Evolutionary conservation across 2,888 invertebrate species (phyloP), one percentile per base, ranked within the genome.

Genomic region (Parascotia fuliginaria): DNA sequence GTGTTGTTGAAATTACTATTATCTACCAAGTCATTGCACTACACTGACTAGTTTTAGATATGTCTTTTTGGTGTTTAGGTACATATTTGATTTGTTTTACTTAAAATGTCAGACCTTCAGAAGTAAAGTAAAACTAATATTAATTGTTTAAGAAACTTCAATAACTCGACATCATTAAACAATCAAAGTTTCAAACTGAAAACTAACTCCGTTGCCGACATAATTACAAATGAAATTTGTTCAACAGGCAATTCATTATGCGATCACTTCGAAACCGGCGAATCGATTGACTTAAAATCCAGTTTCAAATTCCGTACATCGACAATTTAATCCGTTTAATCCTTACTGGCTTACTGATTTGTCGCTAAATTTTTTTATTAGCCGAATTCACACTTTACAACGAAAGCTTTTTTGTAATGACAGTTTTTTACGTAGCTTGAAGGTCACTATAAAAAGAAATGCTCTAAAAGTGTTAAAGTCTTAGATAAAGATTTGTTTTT

Each of bases 351-450:
- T n/a, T n/a, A 47, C 55, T 69, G 73, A 73, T 77, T 73, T 74
- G 70, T 73, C 69, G 59, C 56, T 51, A 60, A 70, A 71, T 65
- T 69, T 52, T 57, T 65, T 71, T 67, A 73, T 72, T 71, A 72
- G 56, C 55, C 44, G 48, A 67, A 65, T 65, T 68, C 52, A 55
- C 47, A 69, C 59, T 70, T 66, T n/a, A n/a, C n/a, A 65, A 60
- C 71, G 49, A 64, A 56, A 39, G 38, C 39, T 47, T 19, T 19
- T 19, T 19, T 19, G 5, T n/a, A n/a, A n/a, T n/a, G n/a, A n/a
- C n/a, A n/a, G n/a, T n/a, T n/a, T n/a, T n/a, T n/a, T n/a, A n/a
- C n/a, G n/a, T n/a, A n/a, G n/a, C n/a, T n/a, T n/a, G n/a, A n/a
- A n/a, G n/a, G n/a, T n/a, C n/a, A n/a, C n/a, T n/a, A n/a, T n/a